phyloP scores from a whole-genome alignment of 2,888 invertebrate genomes.

The Drepana falcataria region DNA sequence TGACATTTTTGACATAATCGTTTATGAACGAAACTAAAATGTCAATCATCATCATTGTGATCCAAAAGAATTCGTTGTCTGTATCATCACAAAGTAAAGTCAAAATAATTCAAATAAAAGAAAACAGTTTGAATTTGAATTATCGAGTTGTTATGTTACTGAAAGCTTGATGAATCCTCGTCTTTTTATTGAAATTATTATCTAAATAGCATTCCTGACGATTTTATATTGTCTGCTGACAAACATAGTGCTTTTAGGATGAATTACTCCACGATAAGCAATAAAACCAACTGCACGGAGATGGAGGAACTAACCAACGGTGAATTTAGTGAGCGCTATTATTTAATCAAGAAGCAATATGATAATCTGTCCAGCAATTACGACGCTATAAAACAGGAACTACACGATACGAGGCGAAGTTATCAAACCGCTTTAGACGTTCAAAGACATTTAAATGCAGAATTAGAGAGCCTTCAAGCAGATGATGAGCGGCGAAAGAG shows the following conservation, averaged over 20 bases:
- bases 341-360: conserved; percentile 61
- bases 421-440: conserved; percentile 67
- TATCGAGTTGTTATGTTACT: too few relatives aligned
- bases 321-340: conserved; percentile 61
- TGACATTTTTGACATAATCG: too few relatives aligned
- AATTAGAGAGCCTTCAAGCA: conserved; percentile 59
- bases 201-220: too few relatives aligned
- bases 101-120: too few relatives aligned
- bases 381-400: conserved; percentile 63
- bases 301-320: conserved; percentile 57
- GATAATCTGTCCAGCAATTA: conserved; percentile 52
- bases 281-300: conserved; percentile 60
- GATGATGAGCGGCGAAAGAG: conserved; percentile 48
- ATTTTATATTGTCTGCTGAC: too few relatives aligned
- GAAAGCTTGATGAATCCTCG: too few relatives aligned
- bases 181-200: too few relatives aligned
- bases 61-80: too few relatives aligned
- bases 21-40: too few relatives aligned
- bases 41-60: too few relatives aligned
- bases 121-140: too few relatives aligned
- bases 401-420: conserved; percentile 60
- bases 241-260: conserved; percentile 25
- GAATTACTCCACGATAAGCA: conserved; percentile 70
- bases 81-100: too few relatives aligned
- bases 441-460: conserved; percentile 61